Percentiles rank a stretch among this genome's conserved stretches.
Conservation (phyloP, 2,113 vertebrate species). For the Irena cyanogastra region DNA sequence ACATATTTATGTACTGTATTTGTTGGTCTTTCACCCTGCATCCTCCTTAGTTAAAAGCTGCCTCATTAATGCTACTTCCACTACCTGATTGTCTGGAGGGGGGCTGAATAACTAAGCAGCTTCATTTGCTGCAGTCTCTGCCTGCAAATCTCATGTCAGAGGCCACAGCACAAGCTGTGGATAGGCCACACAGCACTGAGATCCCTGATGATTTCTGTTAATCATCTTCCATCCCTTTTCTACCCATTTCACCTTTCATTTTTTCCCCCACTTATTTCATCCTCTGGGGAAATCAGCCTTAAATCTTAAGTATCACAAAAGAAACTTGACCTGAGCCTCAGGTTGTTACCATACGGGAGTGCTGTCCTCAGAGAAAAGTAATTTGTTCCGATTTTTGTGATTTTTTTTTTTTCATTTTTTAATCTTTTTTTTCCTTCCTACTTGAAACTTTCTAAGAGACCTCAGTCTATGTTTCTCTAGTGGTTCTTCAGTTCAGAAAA, state of each 20-base stretch:
- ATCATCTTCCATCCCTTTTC: neutral
- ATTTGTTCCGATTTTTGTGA: neutral
- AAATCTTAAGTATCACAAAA: neutral
- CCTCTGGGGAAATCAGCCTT: neutral
- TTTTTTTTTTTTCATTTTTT: neutral
- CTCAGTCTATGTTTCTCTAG: neutral
- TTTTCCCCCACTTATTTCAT: neutral
- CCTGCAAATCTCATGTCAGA: neutral
- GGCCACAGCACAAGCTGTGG: neutral
- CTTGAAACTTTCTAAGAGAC: neutral
- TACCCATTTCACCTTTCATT: neutral
- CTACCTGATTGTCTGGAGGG: neutral
- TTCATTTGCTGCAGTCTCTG: neutral
- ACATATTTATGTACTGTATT: slow-evolving; percentile 1
- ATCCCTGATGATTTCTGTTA: neutral
- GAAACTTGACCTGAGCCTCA: neutral
- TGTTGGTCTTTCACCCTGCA: neutral
- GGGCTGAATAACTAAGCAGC: slow-evolving; percentile 17
- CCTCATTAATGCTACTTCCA: neutral
- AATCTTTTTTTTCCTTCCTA: neutral
- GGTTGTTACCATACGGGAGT: neutral
- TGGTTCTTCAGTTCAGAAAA: neutral
- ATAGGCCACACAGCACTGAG: neutral
- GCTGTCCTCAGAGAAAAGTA: neutral
- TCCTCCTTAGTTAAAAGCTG: neutral